Conservation (phyloP, 2,888 invertebrate species). For the Erebia epiphron region DNA sequence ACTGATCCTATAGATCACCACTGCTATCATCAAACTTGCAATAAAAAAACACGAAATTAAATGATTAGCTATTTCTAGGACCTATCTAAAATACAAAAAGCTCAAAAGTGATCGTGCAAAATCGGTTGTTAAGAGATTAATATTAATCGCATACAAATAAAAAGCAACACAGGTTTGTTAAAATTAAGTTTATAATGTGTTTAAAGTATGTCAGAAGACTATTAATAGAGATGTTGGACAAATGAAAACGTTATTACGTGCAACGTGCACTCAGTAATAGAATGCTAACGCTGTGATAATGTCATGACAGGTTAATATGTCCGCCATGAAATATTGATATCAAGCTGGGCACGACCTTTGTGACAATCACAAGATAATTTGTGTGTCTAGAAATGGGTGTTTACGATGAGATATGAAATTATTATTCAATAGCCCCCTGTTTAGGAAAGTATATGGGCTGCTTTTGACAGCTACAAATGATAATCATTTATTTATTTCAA, state of each 20-base stretch:
- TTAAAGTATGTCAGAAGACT: constrained; percentile 1
- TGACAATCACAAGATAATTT: constrained; percentile 52
- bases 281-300: constrained; percentile 32
- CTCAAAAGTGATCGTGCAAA: no score
- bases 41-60: no score
- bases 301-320: constrained; percentile 40
- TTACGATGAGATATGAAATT: not conserved
- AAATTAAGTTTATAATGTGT: not conserved
- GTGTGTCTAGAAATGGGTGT: constrained; percentile 56
- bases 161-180: not conserved
- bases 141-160: not conserved
- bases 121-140: no score
- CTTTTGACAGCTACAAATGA: not conserved
- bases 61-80: no score
- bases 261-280: constrained; percentile 35
- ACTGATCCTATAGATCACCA: no score
- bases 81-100: no score
- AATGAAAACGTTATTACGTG: constrained; percentile 43
- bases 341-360: constrained; percentile 11
- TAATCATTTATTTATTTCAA: no score
- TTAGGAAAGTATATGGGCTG: not conserved
- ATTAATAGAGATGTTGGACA: constrained; percentile 34
- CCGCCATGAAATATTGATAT: constrained; percentile 49
- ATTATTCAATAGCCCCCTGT: not conserved
- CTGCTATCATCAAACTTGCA: no score